Evolutionary conservation across 2,888 invertebrate species (phyloP), one percentile per base, ranked within the genome.

Genomic region (Tachina lurida): DNA sequence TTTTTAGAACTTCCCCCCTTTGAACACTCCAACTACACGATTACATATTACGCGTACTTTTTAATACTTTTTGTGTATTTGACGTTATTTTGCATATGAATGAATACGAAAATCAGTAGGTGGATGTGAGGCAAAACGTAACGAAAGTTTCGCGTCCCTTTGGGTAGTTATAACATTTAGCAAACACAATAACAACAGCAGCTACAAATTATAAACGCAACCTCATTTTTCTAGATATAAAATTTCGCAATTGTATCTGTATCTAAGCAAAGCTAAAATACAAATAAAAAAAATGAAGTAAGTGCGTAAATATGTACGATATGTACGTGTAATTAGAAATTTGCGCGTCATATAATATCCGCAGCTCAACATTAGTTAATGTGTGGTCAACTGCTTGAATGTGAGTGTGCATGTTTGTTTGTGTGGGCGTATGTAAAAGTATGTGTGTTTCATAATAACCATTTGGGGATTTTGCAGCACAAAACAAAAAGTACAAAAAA

Each of bases 311-410:
- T 31, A 7, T 31, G 31, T 4, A 31, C 4, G 3, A n/a, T 31
- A 2, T 56, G 79, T 83, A 86, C 73, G 56, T 83, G 73, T 83
- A 86, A 86, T 86, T 86, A 86, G 86, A 86, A 86, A 86, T 76
- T 68, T 76, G 83, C 82, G 62, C 83, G 79, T 86, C 83, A 86
- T 83, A 80, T 76, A 76, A 83, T 83, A 67, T 79, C 86, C 86
- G 79, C 79, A 47, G 86, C 78, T 71, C 43, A 22, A 58, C 71
- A 83, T 83, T 82, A 83, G 79, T 80, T 83, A 86, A 83, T 86
- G 75, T 86, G 79, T 83, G 86, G 86, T 83, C 86, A 86, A 73
- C 47, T 60, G 73, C 60, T 54, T 19, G 63, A 31, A 41, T 65
- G 56, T 56, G 56, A 17, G 39, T 49, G 60, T n/a, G 41, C 31